phyloP scores from a whole-genome alignment of 2,797 vertebrate genomes.

The Sitta carolinensis region DNA sequence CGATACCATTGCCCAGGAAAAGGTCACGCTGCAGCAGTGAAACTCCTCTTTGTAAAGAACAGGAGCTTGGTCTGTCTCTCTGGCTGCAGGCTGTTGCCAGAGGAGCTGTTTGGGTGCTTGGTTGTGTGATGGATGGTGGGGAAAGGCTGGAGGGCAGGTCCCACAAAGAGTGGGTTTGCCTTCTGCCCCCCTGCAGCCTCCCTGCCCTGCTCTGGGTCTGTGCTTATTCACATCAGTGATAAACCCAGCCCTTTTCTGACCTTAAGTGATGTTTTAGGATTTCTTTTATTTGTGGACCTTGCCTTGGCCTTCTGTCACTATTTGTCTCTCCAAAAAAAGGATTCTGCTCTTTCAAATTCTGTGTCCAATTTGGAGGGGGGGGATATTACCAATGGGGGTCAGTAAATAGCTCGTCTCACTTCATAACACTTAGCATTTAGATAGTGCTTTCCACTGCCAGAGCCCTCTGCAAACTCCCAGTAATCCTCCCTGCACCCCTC shows the following conservation, averaged over 20 bases:
- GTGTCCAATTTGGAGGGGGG: constrained; percentile 38
- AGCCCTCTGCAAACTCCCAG: constrained; percentile 57
- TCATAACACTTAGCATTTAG: constrained; percentile 66
- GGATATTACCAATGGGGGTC: constrained; percentile 39
- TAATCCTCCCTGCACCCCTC: constrained; percentile 41
- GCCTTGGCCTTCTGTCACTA: constrained; percentile 51
- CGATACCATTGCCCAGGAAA: neutral
- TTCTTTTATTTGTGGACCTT: constrained; percentile 64
- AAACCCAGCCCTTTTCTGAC: constrained; percentile 38
- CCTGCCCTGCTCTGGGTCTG: neutral
- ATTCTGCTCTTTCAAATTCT: constrained; percentile 68
- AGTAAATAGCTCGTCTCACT: constrained; percentile 76
- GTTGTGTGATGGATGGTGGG: neutral
- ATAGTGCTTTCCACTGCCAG: constrained; percentile 48
- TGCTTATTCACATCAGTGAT: neutral
- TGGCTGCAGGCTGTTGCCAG: neutral
- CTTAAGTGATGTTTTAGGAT: constrained; percentile 52
- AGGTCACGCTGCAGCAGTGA: neutral
- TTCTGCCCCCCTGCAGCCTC: neutral
- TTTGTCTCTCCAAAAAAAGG: constrained; percentile 62
- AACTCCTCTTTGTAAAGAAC: neutral
- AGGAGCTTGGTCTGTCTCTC: neutral
- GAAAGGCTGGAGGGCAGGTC: neutral
- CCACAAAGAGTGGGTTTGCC: neutral
- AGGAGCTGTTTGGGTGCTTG: neutral